These are phyloP conservation scores for Characodon lateralis DNA, from an alignment of 2,797 vertebrate genomes.

Conservation along the genomic window DNA sequence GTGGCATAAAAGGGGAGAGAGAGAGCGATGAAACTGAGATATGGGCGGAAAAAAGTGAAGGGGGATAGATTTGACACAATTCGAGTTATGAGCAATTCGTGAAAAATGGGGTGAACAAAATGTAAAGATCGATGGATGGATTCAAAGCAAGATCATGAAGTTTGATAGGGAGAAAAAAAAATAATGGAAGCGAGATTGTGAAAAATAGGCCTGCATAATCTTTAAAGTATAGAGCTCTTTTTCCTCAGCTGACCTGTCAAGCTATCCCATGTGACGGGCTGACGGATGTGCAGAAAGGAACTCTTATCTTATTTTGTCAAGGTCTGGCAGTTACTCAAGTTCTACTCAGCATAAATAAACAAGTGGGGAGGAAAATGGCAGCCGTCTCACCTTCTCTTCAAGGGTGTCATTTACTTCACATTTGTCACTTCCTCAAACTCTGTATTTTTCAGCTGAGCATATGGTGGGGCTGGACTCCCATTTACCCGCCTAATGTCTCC, in stretches of 20 bases:
- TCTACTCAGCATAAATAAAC: slow-evolving; percentile 83
- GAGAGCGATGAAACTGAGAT: slow-evolving; percentile 33
- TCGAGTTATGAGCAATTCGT: slow-evolving; percentile 30
- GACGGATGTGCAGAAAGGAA: slow-evolving; percentile 79
- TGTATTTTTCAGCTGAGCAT: slow-evolving; percentile 59
- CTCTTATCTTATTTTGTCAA: slow-evolving; percentile 85
- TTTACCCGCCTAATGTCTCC: slow-evolving; percentile 57
- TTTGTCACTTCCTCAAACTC: slow-evolving; percentile 45
- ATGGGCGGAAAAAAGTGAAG: slow-evolving; percentile 23
- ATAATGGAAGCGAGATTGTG: slow-evolving; percentile 24
- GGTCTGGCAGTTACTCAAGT: slow-evolving; percentile 83
- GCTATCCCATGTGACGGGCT: slow-evolving; percentile 73
- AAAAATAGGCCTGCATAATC: slow-evolving; percentile 47
- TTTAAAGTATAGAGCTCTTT: slow-evolving; percentile 52
- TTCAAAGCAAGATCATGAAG: slow-evolving; percentile 37
- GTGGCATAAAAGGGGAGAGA: neutral
- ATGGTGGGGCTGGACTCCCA: slow-evolving; percentile 33
- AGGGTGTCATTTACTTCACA: slow-evolving; percentile 63
- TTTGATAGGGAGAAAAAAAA: slow-evolving; percentile 9
- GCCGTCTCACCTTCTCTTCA: slow-evolving; percentile 59
- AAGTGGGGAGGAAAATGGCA: slow-evolving; percentile 71
- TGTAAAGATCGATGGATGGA: slow-evolving; percentile 51
- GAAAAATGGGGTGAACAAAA: slow-evolving; percentile 24
- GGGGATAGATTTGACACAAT: slow-evolving; percentile 33
- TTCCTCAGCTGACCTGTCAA: slow-evolving; percentile 65